Evolutionary conservation across 2,888 invertebrate genomes (phyloP).

Genomic region (Lasioglossum figueresi): DNA sequence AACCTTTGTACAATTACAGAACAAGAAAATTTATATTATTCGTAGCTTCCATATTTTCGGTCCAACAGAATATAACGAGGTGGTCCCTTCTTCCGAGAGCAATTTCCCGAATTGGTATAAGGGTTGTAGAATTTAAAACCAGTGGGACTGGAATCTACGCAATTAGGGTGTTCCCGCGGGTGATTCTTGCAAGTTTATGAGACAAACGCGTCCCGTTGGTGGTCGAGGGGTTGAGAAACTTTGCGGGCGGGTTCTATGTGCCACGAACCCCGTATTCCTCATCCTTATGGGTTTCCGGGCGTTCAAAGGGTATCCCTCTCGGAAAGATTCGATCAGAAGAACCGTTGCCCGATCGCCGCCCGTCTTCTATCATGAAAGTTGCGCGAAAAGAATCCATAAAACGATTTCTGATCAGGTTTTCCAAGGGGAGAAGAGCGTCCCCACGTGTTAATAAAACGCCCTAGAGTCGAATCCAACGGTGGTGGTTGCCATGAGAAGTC

Average conservation of each 20-base stretch:
- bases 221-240: not conserved
- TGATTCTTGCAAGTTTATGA: not conserved
- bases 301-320: not conserved
- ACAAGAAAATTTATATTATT: not conserved
- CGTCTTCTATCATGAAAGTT: not conserved
- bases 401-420: constrained; percentile 13
- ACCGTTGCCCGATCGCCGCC: not conserved
- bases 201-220: not conserved
- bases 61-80: not conserved
- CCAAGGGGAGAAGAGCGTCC: not conserved
- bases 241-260: not conserved
- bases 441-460: constrained; percentile 34
- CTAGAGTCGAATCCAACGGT: not conserved
- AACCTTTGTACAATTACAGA: not conserved
- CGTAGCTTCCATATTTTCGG: not conserved
- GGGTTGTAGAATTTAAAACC: not conserved
- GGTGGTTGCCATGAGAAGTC: not conserved
- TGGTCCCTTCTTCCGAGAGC: not conserved
- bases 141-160: not conserved
- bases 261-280: not conserved
- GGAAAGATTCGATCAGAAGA: not conserved
- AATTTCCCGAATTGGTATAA: not conserved
- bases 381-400: constrained; percentile 3
- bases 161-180: not conserved
- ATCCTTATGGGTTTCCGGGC: not conserved